phyloP scores from a whole-genome alignment of 2,797 vertebrate genomes.

The Harpagifer antarcticus region DNA sequence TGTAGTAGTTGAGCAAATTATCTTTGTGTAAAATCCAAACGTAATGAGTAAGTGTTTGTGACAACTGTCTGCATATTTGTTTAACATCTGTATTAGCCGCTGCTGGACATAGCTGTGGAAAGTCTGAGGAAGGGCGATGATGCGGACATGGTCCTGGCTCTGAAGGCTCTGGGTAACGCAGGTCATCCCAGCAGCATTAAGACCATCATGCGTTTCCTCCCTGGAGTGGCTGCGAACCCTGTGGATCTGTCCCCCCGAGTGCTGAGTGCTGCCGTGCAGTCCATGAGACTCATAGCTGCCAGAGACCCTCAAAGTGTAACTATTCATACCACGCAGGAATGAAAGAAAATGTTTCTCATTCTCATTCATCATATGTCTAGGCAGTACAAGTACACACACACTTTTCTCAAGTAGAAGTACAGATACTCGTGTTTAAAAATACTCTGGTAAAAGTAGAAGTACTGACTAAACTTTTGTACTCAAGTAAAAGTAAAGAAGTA shows the following conservation, averaged over 20 bases:
- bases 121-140: slow-evolving; percentile 78
- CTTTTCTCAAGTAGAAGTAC: no score
- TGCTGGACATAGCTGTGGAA: slow-evolving; percentile 86
- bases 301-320: slow-evolving; percentile 87
- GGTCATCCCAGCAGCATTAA: slow-evolving; percentile 89
- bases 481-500: no score
- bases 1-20: background rate
- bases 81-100: slow-evolving; percentile 76
- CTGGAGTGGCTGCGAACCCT: slow-evolving; percentile 78
- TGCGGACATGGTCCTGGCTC: slow-evolving; percentile 83
- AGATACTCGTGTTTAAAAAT: no score
- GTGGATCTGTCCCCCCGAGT: slow-evolving; percentile 78
- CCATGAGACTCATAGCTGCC: slow-evolving; percentile 86
- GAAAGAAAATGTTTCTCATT: background rate
- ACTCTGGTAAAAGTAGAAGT: no score
- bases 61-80: slow-evolving; percentile 2
- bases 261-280: slow-evolving; percentile 86
- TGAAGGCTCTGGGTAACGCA: slow-evolving; percentile 91
- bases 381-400: no score
- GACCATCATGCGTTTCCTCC: slow-evolving; percentile 87
- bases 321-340: background rate
- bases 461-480: no score
- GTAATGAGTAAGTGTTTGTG: background rate
- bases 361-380: background rate
- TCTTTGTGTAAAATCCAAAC: background rate